These are phyloP conservation scores for Amblyteles armatorius DNA, from an alignment of 2,888 invertebrate genomes.

Conservation along the genomic window DNA sequence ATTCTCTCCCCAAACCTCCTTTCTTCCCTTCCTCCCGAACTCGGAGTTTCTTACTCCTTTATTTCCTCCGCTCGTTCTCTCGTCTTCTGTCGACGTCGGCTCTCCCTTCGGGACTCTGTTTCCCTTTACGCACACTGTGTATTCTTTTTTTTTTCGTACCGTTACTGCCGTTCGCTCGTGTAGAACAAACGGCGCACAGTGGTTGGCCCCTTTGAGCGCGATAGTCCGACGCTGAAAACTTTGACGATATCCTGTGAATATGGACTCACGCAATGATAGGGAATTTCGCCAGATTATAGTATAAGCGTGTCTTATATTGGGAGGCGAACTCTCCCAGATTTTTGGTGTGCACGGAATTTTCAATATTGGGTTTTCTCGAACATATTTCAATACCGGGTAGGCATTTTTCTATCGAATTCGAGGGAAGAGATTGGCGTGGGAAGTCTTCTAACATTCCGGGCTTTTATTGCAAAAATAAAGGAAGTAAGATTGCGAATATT, in stretches of 20 bases:
- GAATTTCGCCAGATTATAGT: no score
- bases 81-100: conserved; percentile 5
- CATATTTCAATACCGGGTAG: not conserved
- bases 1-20: not conserved
- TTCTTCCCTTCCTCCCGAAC: conserved; percentile 24
- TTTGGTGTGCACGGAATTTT: not conserved
- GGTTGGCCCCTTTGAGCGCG: conserved; percentile 1
- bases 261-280: no score
- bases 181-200: not conserved
- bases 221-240: not conserved
- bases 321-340: not conserved
- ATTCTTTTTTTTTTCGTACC: conserved; percentile 29
- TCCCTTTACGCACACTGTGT: conserved; percentile 26
- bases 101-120: conserved; percentile 23
- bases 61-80: conserved; percentile 64
- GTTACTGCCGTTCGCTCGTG: conserved; percentile 25
- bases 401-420: not conserved
- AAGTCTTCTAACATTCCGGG: no score
- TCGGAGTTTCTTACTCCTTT: conserved; percentile 43
- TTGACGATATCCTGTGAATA: no score
- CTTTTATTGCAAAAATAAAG: not conserved
- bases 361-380: not conserved
- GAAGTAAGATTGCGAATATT: not conserved
- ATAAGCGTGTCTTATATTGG: not conserved
- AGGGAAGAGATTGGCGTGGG: no score